These are phyloP conservation scores for Nycteola revayana DNA, from an alignment of 2,888 invertebrate genomes.

Conservation along the genomic window DNA sequence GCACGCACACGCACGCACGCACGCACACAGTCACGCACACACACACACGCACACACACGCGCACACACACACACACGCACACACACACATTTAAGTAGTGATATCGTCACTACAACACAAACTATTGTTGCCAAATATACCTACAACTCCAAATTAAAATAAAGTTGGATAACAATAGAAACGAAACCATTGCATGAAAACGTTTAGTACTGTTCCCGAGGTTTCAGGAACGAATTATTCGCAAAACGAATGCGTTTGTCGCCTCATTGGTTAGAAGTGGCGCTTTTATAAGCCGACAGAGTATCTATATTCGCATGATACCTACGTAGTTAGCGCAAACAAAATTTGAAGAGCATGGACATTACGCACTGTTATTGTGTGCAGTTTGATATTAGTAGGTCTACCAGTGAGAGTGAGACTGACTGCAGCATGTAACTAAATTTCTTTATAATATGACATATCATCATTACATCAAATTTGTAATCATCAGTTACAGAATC, in stretches of 20 bases:
- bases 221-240: slow-evolving; percentile 7
- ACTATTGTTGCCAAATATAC: too few species aligned
- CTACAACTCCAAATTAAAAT: too few species aligned
- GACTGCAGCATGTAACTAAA: slow-evolving; percentile 66
- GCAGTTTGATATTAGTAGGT: slow-evolving; percentile 21
- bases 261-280: too few species aligned
- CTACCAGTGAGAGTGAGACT: slow-evolving; percentile 38
- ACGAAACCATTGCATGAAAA: slow-evolving; percentile 13
- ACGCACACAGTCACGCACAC: too few species aligned
- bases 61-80: too few species aligned
- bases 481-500: slow-evolving; percentile 28
- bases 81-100: too few species aligned
- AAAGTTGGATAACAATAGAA: too few species aligned
- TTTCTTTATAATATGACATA: slow-evolving; percentile 24
- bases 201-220: not conserved
- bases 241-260: not conserved
- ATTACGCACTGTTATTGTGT: slow-evolving; percentile 38
- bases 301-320: slow-evolving; percentile 33
- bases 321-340: slow-evolving; percentile 38
- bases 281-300: too few species aligned
- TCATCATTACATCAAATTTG: slow-evolving; percentile 36
- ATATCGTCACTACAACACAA: too few species aligned
- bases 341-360: slow-evolving; percentile 39
- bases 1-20: too few species aligned
- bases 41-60: too few species aligned